These are phyloP conservation scores for Myiotriccus ornatus DNA, from an alignment of 2,797 vertebrate genomes.

Conservation along the genomic window DNA sequence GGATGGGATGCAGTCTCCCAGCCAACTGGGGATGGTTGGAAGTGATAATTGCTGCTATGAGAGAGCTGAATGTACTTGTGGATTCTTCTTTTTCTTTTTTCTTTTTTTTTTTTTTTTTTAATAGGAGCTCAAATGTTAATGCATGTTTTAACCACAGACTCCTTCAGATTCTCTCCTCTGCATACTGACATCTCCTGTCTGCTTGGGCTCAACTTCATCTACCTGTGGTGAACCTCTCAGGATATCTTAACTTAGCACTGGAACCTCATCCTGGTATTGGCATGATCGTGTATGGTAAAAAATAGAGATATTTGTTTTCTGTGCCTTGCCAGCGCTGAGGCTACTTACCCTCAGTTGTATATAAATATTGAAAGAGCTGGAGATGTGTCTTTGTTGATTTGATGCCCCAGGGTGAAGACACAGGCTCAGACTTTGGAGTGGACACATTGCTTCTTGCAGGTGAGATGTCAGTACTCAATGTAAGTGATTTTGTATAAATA, in stretches of 20 bases:
- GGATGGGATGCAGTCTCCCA: slow-evolving; percentile 47
- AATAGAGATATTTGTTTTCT: neutral
- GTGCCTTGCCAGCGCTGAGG: neutral
- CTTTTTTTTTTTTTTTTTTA: neutral
- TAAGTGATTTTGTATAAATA: neutral
- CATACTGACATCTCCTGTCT: neutral
- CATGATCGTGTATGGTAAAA: neutral
- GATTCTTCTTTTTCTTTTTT: neutral
- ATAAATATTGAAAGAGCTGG: slow-evolving; percentile 40
- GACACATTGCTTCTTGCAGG: neutral
- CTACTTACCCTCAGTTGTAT: neutral
- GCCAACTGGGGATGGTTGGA: slow-evolving; percentile 51
- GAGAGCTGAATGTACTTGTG: slow-evolving; percentile 21
- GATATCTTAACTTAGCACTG: neutral
- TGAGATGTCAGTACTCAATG: neutral
- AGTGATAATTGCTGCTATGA: slow-evolving; percentile 57
- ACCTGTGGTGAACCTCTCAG: neutral
- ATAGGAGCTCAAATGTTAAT: neutral
- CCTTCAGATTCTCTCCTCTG: neutral
- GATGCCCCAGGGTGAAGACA: neutral
- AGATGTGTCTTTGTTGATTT: neutral
- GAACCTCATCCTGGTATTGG: neutral
- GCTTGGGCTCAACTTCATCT: neutral
- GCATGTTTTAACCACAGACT: neutral
- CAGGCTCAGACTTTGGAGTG: neutral